Base-by-base conservation (phyloP, 1,140 invertebrate genomes). In the Trachymyrmex septentrionalis region DNA sequence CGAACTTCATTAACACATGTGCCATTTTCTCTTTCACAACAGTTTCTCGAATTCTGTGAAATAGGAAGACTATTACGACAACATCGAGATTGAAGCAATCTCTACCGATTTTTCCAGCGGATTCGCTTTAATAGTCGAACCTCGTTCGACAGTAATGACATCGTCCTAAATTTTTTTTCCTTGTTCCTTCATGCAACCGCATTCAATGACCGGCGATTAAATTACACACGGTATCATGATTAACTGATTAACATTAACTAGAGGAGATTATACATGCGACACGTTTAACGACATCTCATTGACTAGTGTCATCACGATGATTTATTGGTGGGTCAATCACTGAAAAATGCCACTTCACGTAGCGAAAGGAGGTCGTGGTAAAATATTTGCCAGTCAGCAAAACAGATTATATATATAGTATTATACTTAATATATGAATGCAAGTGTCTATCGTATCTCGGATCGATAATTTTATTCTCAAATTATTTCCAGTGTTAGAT, bases 211-310 rank as follows among this genome's bases (percentile, higher is more conserved):
- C 53, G 24, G 67, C 7, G 38, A 84, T 84, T 84, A 84, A 44
- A 84, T 84, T 73, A 69, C 55, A 21, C 27, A 2, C 80, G 4
- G 55, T 75, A 75, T 84, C 57, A 2, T 50, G 66, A 63, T 82
- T 82, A 73, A 82, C 24, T 50, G 78, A 75, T 82, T 82, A 73
- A 71, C 21, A 75, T 82, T 82, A 73, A 71, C 21, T 12, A 50
- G 38, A 75, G 38, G 53, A 55, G 67, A 66, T 38, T 55, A 16
- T 24, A 34, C 57, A 38, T 73, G 16, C 24, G 55, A 84, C 69
- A 63, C 24, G 55, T 82, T 82, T 84, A 75, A 16, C 27, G 80
- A 44, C 55, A 55, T 82, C 67, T 82, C 53, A 73, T 73, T 84
- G 80, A 84, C 69, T 48, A 64, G 69, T 55, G 38, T 73, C 80